A percentile compares a stretch with the other conserved stretches of the same genome.
Conservation (phyloP, 2,888 invertebrate genomes). For the Temnothorax ravouxi region DNA sequence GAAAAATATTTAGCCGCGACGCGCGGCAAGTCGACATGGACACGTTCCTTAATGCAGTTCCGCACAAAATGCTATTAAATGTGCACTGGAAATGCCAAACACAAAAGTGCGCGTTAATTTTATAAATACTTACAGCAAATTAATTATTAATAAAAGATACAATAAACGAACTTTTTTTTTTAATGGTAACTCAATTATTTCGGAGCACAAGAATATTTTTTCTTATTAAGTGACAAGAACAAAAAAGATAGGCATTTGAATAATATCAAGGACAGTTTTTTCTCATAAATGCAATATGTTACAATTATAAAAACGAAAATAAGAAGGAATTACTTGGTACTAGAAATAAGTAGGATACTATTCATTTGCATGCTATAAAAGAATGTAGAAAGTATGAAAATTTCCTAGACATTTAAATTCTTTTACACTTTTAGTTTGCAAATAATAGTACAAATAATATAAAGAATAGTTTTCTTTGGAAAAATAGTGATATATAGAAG, state of each 20-base stretch:
- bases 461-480: background rate
- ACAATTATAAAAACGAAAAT: background rate
- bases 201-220: background rate
- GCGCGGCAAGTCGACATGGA: background rate
- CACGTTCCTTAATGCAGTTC: conserved; percentile 21
- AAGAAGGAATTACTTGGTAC: background rate
- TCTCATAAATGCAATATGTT: background rate
- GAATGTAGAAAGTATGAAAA: conserved; percentile 9
- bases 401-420: background rate
- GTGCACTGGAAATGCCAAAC: background rate
- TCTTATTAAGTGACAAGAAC: background rate
- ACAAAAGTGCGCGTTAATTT: background rate
- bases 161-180: background rate
- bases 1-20: conserved; percentile 34
- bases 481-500: no score
- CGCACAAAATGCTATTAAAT: conserved; percentile 23
- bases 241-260: background rate
- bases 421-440: background rate
- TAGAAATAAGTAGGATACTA: background rate
- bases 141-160: background rate
- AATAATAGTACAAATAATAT: background rate
- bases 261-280: background rate
- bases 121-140: background rate
- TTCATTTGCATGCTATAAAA: background rate
- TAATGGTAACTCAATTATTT: background rate